These are phyloP conservation scores for Galleria mellonella DNA, from an alignment of 1,140 invertebrate species.

Conservation along the genomic window DNA sequence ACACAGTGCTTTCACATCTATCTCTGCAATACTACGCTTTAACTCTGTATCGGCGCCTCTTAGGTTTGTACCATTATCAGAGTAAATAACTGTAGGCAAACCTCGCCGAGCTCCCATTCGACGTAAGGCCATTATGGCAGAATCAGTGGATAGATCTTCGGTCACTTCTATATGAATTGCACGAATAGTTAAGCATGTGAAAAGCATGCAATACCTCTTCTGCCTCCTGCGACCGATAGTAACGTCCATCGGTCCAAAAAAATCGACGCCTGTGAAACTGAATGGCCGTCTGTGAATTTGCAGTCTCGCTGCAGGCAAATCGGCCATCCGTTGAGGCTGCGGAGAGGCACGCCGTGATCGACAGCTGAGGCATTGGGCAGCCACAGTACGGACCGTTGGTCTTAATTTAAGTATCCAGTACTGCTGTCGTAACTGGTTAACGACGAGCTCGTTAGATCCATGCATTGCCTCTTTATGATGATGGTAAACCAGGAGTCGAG, in stretches of 20 bases:
- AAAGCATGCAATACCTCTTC: neutral
- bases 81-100: conserved; percentile 11
- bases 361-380: neutral
- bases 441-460: conserved; percentile 11
- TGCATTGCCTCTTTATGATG: conserved; percentile 8
- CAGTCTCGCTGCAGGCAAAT: neutral
- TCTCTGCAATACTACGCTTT: conserved; percentile 6
- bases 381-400: neutral
- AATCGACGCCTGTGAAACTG: neutral
- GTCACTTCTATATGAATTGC: conserved; percentile 24
- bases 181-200: conserved; percentile 1
- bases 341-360: neutral
- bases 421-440: conserved; percentile 6
- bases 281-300: neutral
- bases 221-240: neutral
- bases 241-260: neutral
- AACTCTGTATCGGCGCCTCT: conserved; percentile 23
- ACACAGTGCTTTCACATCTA: conserved; percentile 5
- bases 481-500: conserved; percentile 8
- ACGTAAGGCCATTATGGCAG: conserved; percentile 21
- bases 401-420: conserved; percentile 1
- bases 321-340: neutral
- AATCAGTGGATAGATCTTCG: conserved; percentile 11
- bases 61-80: conserved; percentile 38
- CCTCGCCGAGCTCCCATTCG: conserved; percentile 18